Evolutionary conservation across 1,140 invertebrate genomes (phyloP), one percentile per base, ranked within the genome.

Genomic region (Brachionus rubens): DNA sequence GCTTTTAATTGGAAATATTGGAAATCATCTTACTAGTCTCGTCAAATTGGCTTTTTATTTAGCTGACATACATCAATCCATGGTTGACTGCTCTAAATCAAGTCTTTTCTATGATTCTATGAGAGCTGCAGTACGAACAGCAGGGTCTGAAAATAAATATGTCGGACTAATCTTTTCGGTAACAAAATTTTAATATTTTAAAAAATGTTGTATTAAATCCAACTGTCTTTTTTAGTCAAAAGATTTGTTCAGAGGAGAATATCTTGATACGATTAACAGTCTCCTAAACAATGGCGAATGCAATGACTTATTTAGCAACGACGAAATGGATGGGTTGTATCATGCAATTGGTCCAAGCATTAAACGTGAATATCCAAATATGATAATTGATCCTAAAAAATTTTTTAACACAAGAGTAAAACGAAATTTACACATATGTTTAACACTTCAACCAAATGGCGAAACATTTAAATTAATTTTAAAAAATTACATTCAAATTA

Each of bases 61-160:
- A 12, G 81, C 83, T 43, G 81, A 84, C 68, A 80, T 84, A 24
- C 80, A 79, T 16, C 80, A 81, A 24, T 80, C 81, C 30, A 80
- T 80, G 47, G 78, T 85, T 54, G 83, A 84, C 76, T 80, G 81
- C 4, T 80, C 80, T 33, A 83, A 82, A 77, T 78, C 79, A 59
- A 84, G 81, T 76, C 81, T 80, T 67, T 84, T 84, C 78, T 83
- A 84, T 77, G 84, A 85, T 79, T 82, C 82, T 33, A 79, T 85
- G 14, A 75, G 82, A 21, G 82, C 82, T 28, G 83, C 82, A 48
- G 79, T 85, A 0, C 77, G 83, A 77, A 80, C 83, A 2, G 81
- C 80, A 76, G 83, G 83, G 2, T 81, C 82, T 9, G 83, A 84
- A 76, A 81, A 81, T 26, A 83, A 82, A 72, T 80, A 82, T 59